A percentile compares a stretch with the other conserved stretches of the same genome.
These are phyloP conservation scores for Cacajao melanocephalus DNA, from an alignment of 2,797 vertebrate genomes.

Conservation along the genomic window DNA sequence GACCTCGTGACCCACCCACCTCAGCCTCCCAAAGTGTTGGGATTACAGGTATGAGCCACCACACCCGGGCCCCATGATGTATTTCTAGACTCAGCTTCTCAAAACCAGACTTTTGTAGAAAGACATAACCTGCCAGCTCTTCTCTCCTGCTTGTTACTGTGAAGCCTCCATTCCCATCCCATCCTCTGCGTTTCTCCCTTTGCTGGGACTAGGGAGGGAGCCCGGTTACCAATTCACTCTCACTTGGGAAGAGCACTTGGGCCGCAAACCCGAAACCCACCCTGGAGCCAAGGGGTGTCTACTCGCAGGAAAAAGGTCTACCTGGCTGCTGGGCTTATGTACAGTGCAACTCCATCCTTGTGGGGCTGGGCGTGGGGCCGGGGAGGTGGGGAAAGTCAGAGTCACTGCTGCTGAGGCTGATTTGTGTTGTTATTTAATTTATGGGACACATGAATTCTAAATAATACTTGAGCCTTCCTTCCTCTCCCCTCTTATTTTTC, in stretches of 20 bases:
- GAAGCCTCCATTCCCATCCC: background rate
- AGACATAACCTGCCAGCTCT: background rate
- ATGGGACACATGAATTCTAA: background rate
- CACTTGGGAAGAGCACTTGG: background rate
- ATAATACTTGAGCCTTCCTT: background rate
- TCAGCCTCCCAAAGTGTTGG: too few relatives aligned
- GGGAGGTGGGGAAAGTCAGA: background rate
- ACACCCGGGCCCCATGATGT: too few relatives aligned
- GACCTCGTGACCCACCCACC: too few relatives aligned
- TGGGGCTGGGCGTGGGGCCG: background rate
- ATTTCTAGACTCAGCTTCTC: background rate
- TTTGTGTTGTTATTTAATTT: background rate
- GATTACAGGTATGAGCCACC: too few relatives aligned
- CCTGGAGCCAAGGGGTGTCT: background rate
- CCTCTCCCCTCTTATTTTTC: background rate
- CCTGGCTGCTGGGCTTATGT: fast-evolving
- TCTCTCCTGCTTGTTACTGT: background rate
- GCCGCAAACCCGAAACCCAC: background rate
- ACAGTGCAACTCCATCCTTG: background rate
- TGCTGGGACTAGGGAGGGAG: too few relatives aligned
- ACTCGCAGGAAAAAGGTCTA: background rate
- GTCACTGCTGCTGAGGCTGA: background rate
- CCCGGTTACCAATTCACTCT: background rate
- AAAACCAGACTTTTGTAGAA: background rate
- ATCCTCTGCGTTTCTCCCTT: background rate